Conservation (phyloP, 2,797 vertebrate genomes). For the Betta splendens region DNA sequence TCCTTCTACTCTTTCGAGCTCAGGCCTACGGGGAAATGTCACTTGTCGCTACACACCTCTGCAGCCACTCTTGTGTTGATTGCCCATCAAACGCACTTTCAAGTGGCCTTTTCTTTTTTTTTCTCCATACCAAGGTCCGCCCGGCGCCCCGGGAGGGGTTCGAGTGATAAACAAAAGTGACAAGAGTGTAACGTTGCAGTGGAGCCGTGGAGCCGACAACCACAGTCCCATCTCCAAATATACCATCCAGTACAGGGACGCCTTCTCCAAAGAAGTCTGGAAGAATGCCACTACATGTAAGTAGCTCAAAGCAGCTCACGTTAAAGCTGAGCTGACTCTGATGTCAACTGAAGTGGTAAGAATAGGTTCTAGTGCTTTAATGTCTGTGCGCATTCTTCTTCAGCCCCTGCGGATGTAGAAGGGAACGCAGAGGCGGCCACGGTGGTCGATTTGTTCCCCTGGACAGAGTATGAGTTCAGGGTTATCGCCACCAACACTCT, state of each 20-base stretch:
- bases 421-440: conserved; percentile 90
- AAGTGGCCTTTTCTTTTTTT: conserved; percentile 6
- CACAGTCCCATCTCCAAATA: conserved; percentile 97
- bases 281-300: conserved; percentile 92
- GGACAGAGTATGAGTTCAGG: conserved; percentile 96
- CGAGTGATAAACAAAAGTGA: conserved; percentile 85
- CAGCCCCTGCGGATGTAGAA: conserved; percentile 90
- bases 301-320: conserved; percentile 39
- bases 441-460: conserved; percentile 90
- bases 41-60: not conserved
- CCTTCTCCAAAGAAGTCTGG: conserved; percentile 85
- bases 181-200: conserved; percentile 86
- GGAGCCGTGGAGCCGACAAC: conserved; percentile 96
- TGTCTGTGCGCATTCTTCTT: conserved; percentile 19
- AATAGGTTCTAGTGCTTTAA: too few relatives aligned
- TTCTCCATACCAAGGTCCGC: conserved; percentile 84
- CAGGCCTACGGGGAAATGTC: conserved; percentile 6
- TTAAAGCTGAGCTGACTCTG: too few relatives aligned
- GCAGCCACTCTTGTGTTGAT: conserved; percentile 1
- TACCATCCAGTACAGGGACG: conserved; percentile 88
- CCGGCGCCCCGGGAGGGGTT: conserved; percentile 92
- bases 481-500: conserved; percentile 93
- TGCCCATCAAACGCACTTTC: conserved; percentile 10
- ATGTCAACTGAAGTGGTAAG: too few relatives aligned
- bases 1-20: conserved; percentile 4